These are phyloP conservation scores for Xylocampa areola DNA, from an alignment of 2,888 invertebrate species.

Conservation along the genomic window DNA sequence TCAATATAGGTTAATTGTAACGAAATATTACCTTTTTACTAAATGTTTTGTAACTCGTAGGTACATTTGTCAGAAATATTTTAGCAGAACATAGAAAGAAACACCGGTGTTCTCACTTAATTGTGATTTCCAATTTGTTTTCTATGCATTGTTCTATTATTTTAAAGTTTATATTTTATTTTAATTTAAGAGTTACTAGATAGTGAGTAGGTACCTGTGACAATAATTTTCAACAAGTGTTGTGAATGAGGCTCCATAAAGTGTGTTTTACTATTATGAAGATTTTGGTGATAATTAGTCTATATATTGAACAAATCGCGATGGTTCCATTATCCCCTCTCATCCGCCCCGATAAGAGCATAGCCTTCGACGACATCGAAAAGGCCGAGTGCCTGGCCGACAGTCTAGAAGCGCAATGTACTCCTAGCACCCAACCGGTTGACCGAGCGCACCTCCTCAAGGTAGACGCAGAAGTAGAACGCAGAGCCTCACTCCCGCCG, in stretches of 20 bases:
- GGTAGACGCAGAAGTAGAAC: too few relatives aligned
- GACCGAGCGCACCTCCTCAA: too few relatives aligned
- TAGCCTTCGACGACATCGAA: too few relatives aligned
- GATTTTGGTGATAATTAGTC: constrained; percentile 33
- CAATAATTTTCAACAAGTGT: constrained; percentile 9
- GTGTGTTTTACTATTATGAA: constrained; percentile 26
- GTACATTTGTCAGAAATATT: constrained; percentile 5
- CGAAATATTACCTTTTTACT: too few relatives aligned
- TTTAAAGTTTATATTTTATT: constrained; percentile 5
- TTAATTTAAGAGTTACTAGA: constrained; percentile 9
- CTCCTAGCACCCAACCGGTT: too few relatives aligned
- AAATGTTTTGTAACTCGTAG: background rate
- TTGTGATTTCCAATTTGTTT: constrained; percentile 3
- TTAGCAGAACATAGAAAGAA: background rate
- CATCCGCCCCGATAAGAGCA: too few relatives aligned
- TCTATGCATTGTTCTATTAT: background rate
- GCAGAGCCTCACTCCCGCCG: too few relatives aligned
- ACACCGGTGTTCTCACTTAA: constrained; percentile 4
- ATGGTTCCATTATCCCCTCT: too few relatives aligned
- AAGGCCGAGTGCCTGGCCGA: too few relatives aligned
- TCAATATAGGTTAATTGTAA: constrained; percentile 7
- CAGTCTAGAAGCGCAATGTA: too few relatives aligned
- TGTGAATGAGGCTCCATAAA: constrained; percentile 32
- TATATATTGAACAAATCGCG: constrained; percentile 28
- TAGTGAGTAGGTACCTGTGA: constrained; percentile 7